phyloP scores from a whole-genome alignment of 2,888 invertebrate species.

The Spodoptera littoralis region DNA sequence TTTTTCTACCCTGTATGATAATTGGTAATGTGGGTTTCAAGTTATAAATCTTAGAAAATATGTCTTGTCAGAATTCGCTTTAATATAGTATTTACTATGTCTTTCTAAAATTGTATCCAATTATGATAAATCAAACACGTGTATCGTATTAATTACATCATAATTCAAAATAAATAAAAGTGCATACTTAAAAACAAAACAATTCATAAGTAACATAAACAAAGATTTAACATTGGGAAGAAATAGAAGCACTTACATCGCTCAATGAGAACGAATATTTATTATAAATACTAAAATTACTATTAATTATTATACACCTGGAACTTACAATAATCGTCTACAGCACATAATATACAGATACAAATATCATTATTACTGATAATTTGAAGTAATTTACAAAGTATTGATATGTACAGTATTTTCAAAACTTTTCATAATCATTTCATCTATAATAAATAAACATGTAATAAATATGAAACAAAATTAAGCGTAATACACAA shows the following conservation, averaged over 20 bases:
- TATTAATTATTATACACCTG: constrained; percentile 50
- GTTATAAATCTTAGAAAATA: constrained; percentile 51
- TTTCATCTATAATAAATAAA: constrained; percentile 64
- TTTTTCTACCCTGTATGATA: constrained; percentile 35
- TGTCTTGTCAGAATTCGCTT: constrained; percentile 21
- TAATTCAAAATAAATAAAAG: constrained; percentile 16
- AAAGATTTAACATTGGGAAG: constrained; percentile 52
- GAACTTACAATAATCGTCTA: constrained; percentile 42
- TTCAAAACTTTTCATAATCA: constrained; percentile 55
- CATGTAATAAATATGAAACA: constrained; percentile 62
- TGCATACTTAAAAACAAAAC: constrained; percentile 39
- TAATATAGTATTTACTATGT: constrained; percentile 25
- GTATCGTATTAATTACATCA: constrained; percentile 12
- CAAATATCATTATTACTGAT: constrained; percentile 42
- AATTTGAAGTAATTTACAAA: constrained; percentile 65
- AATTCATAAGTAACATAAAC: constrained; percentile 36
- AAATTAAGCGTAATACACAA: constrained; percentile 61
- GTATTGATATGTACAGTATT: constrained; percentile 78
- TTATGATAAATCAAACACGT: constrained; percentile 25
- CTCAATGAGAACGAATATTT: constrained; percentile 52
- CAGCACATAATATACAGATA: constrained; percentile 66
- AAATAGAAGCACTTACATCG: constrained; percentile 58
- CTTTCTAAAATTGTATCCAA: constrained; percentile 20
- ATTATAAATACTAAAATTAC: constrained; percentile 45
- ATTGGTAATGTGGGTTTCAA: constrained; percentile 49